phyloP scores from a whole-genome alignment of 2,113 vertebrate species.

The Oncorhynchus kisutch region DNA sequence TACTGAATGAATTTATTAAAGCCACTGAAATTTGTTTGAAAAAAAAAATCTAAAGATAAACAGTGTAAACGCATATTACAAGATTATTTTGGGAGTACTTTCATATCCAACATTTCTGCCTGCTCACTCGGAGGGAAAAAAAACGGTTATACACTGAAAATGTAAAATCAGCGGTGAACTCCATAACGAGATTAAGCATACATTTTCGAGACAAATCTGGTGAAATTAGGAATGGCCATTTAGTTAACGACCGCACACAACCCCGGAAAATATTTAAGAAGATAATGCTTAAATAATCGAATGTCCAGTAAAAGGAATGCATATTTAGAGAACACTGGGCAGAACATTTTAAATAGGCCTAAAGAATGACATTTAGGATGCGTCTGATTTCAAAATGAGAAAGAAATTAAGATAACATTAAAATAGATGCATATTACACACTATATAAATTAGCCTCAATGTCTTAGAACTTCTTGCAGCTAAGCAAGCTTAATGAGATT shows the following conservation, averaged over 20 bases:
- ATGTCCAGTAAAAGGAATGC: not conserved
- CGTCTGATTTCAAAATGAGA: not conserved
- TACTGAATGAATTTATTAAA: not conserved
- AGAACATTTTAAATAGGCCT: not conserved
- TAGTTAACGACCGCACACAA: constrained; percentile 21
- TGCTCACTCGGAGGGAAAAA: constrained; percentile 1
- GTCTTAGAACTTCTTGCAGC: not conserved
- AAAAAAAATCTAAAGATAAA: not conserved
- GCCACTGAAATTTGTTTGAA: constrained; percentile 5
- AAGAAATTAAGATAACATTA: not conserved
- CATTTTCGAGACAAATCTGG: constrained; percentile 23
- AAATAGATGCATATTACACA: not conserved
- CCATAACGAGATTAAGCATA: constrained; percentile 18
- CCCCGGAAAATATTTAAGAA: not conserved
- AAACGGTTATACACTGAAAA: constrained; percentile 7
- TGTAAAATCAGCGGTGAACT: not conserved
- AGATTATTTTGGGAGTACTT: constrained; percentile 20
- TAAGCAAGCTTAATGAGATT: not conserved
- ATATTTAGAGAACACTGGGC: not conserved
- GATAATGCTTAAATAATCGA: not conserved
- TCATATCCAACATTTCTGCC: constrained; percentile 8
- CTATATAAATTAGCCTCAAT: not conserved
- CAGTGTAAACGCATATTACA: constrained; percentile 22
- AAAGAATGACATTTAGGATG: not conserved
- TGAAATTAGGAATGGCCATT: constrained; percentile 23